phyloP scores from a whole-genome alignment of 2,888 invertebrate genomes.

The Tiphia femorata region DNA sequence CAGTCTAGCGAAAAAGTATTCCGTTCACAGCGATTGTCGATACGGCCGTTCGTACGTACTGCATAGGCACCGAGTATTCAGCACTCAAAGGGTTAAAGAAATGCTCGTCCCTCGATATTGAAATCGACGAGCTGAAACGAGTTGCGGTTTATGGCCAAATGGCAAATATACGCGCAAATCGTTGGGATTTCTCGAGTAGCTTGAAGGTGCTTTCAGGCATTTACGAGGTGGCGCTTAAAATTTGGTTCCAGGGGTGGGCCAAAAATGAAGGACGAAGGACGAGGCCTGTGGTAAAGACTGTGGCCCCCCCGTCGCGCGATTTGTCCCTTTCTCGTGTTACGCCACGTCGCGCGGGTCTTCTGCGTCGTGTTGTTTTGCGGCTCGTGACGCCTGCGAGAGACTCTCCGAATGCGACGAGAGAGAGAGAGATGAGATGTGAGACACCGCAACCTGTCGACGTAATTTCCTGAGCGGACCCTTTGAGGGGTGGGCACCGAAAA shows the following conservation, averaged over 20 bases:
- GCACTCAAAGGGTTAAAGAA: too few relatives aligned
- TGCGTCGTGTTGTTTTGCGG: slow-evolving; percentile 57
- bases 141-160: too few relatives aligned
- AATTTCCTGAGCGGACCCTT: too few relatives aligned
- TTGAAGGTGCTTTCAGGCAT: background rate
- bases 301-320: slow-evolving; percentile 27
- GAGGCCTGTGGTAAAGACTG: slow-evolving; percentile 5
- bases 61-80: too few relatives aligned
- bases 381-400: slow-evolving; percentile 41
- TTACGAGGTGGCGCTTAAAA: slow-evolving; percentile 42
- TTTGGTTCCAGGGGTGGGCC: slow-evolving; percentile 8
- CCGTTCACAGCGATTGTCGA: too few relatives aligned
- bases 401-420: slow-evolving; percentile 13
- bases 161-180: too few relatives aligned
- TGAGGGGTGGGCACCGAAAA: too few relatives aligned
- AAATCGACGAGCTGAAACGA: too few relatives aligned
- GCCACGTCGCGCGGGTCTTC: slow-evolving; percentile 59
- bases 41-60: too few relatives aligned
- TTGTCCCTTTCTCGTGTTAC: slow-evolving; percentile 51
- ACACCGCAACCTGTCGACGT: slow-evolving; percentile 4
- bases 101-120: too few relatives aligned
- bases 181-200: slow-evolving; percentile 23
- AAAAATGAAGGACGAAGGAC: slow-evolving; percentile 9
- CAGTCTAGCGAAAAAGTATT: too few relatives aligned
- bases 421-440: slow-evolving; percentile 3